Evolutionary conservation across 2,888 invertebrate species (phyloP).

Genomic region (Nemotelus pantherinus): DNA sequence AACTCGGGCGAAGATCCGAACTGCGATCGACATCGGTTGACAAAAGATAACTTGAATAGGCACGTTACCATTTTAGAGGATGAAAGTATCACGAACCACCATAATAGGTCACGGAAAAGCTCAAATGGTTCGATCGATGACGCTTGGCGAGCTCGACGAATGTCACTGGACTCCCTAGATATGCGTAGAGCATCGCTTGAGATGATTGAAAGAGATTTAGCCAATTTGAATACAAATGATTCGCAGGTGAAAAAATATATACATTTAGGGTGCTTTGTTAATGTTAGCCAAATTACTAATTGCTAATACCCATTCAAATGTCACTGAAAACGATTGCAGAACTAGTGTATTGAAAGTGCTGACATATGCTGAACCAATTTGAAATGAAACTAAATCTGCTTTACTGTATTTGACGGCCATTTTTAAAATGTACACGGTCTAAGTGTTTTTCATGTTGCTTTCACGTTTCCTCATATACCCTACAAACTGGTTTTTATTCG

Average conservation of each 20-base stretch:
- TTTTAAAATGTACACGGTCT: too few relatives aligned
- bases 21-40: conserved; percentile 25
- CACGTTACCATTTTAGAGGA: conserved; percentile 44
- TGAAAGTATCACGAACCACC: conserved; percentile 10
- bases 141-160: conserved; percentile 46
- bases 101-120: conserved; percentile 26
- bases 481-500: too few relatives aligned
- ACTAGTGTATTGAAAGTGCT: too few relatives aligned
- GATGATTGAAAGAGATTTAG: conserved; percentile 30
- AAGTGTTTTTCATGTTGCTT: too few relatives aligned
- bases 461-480: too few relatives aligned
- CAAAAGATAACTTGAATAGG: conserved; percentile 39
- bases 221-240: conserved; percentile 29
- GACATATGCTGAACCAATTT: not conserved
- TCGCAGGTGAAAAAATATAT: conserved; percentile 25
- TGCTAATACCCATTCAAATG: not conserved
- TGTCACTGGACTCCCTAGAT: conserved; percentile 51
- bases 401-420: too few relatives aligned
- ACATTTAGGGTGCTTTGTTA: not conserved
- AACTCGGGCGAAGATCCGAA: conserved; percentile 22
- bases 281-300: not conserved
- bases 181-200: conserved; percentile 44
- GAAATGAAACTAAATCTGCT: not conserved
- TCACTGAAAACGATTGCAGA: too few relatives aligned
- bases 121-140: conserved; percentile 46